Percentiles rank a stretch among this genome's conserved stretches.
Conservation (phyloP, 2,888 invertebrate genomes). For the Rhodophaea formosa region DNA sequence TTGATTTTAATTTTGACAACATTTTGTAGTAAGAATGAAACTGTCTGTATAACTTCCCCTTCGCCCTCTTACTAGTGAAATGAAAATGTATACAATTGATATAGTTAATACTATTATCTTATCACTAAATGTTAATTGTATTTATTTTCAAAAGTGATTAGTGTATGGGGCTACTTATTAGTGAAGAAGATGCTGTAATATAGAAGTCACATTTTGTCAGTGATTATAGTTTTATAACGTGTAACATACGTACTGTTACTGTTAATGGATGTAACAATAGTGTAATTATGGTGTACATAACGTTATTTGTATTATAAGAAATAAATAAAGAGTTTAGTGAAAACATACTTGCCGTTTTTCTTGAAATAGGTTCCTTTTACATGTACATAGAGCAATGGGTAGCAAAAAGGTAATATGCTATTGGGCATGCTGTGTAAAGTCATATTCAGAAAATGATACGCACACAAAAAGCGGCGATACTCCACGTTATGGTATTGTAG, state of each 20-base stretch:
- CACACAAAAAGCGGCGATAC: too few relatives aligned
- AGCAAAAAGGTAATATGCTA: too few relatives aligned
- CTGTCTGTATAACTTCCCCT: too few relatives aligned
- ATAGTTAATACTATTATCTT: too few relatives aligned
- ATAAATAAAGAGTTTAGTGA: slow-evolving; percentile 76
- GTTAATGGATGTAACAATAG: slow-evolving; percentile 35
- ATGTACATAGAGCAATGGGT: too few relatives aligned
- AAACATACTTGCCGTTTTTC: slow-evolving; percentile 37
- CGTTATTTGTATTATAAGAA: slow-evolving; percentile 77
- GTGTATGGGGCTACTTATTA: neutral
- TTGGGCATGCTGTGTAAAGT: too few relatives aligned
- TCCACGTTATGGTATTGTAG: too few relatives aligned
- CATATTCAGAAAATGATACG: too few relatives aligned
- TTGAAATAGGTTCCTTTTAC: neutral
- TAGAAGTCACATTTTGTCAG: slow-evolving; percentile 16
- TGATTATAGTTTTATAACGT: slow-evolving; percentile 23
- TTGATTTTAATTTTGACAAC: too few relatives aligned
- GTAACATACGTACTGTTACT: slow-evolving; percentile 29
- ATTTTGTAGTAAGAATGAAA: too few relatives aligned
- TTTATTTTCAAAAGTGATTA: neutral
- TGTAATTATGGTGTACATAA: slow-evolving; percentile 72
- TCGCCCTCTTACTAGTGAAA: too few relatives aligned
- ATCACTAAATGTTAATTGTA: neutral
- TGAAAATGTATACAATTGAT: too few relatives aligned
- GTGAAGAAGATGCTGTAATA: neutral